A percentile compares a stretch with the other conserved stretches of the same genome.
phyloP scores from a whole-genome alignment of 2,113 vertebrate species.

The Accipiter cooperii region DNA sequence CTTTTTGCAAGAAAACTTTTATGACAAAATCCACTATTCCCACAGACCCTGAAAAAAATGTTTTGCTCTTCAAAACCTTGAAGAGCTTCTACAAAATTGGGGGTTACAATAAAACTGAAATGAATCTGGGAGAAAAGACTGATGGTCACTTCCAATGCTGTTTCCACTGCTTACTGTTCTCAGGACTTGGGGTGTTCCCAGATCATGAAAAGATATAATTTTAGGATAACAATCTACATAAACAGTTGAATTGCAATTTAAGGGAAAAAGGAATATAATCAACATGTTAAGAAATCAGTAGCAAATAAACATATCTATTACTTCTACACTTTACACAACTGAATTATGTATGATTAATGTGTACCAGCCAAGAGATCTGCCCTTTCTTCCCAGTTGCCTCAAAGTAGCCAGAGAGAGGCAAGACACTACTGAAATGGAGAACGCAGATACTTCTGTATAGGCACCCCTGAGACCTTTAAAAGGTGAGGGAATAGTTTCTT shows the following conservation, averaged over 20 bases:
- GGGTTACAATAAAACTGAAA: fast-evolving
- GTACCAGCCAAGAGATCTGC: neutral
- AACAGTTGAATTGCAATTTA: neutral
- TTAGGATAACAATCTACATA: neutral
- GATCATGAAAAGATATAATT: neutral
- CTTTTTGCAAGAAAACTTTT: neutral
- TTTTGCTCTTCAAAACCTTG: neutral
- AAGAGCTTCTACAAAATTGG: neutral
- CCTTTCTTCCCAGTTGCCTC: neutral
- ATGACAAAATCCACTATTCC: neutral
- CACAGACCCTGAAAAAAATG: neutral
- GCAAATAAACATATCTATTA: neutral
- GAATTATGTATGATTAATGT: neutral
- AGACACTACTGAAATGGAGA: neutral
- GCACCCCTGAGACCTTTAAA: neutral
- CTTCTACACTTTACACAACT: neutral
- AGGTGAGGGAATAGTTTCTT: neutral
- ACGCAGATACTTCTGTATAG: neutral
- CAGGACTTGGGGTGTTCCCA: neutral
- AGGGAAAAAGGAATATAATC: neutral
- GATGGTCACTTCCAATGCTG: neutral
- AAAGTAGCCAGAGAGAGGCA: neutral
- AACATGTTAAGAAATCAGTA: neutral
- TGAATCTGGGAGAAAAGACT: neutral
- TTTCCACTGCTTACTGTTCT: neutral